Percentiles rank a stretch among this genome's conserved stretches.
phyloP scores from a whole-genome alignment of 2,113 vertebrate species.

The Labrus mixtus region DNA sequence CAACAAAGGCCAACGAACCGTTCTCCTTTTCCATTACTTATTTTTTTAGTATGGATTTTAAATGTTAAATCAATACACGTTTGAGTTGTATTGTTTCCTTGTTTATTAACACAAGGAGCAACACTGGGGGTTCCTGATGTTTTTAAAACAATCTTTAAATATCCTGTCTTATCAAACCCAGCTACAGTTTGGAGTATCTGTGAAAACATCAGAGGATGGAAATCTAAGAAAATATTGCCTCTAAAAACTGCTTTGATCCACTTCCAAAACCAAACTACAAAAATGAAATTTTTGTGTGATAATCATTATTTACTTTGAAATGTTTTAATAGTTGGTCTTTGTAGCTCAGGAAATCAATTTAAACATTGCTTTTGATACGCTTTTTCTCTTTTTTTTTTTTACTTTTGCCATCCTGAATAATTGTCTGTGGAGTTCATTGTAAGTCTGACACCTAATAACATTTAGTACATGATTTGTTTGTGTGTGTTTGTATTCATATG shows the following conservation, averaged over 20 bases:
- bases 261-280: neutral
- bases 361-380: neutral
- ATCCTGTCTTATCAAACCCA: constrained; percentile 1
- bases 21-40: neutral
- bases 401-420: neutral
- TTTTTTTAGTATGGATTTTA: constrained; percentile 1
- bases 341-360: neutral
- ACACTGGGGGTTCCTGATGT: constrained; percentile 22
- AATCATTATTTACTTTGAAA: neutral
- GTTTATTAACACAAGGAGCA: neutral
- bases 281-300: neutral
- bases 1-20: neutral
- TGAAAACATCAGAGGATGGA: neutral
- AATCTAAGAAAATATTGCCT: neutral
- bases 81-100: constrained; percentile 3
- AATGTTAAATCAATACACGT: constrained; percentile 4
- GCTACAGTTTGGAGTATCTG: neutral
- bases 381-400: neutral
- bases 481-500: constrained; percentile 10
- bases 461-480: neutral
- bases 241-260: neutral
- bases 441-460: neutral
- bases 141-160: neutral
- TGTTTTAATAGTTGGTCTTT: neutral
- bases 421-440: neutral